Evolutionary conservation across 2,113 vertebrate genomes (phyloP).

Genomic region (Plecotus auritus): DNA sequence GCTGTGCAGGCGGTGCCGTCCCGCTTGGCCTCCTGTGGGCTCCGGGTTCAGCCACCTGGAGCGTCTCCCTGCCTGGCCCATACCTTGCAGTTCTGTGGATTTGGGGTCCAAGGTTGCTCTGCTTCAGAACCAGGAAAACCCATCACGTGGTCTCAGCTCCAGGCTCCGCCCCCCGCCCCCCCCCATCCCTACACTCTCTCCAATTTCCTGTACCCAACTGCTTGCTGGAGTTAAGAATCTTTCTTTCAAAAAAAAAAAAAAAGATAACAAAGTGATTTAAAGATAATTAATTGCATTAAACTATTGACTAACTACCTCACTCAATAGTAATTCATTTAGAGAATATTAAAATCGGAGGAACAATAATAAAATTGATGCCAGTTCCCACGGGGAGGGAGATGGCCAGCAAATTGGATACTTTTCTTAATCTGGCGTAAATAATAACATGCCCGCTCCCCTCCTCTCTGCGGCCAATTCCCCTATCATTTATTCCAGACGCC

Average conservation of each 20-base stretch:
- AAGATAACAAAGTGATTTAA: slow-evolving; percentile 79
- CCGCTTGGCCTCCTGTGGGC: slow-evolving; percentile 35
- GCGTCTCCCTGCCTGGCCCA: background rate
- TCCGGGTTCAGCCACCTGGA: slow-evolving; percentile 57
- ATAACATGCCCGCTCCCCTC: slow-evolving; percentile 85
- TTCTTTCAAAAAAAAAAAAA: slow-evolving; percentile 4
- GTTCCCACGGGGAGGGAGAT: slow-evolving; percentile 85
- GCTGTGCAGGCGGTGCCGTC: rapidly evolving
- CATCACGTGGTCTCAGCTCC: background rate
- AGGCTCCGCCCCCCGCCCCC: background rate
- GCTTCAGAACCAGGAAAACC: background rate
- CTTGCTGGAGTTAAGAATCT: slow-evolving; percentile 57
- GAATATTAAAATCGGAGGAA: slow-evolving; percentile 88
- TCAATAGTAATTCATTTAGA: slow-evolving; percentile 87
- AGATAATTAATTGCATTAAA: slow-evolving; percentile 89
- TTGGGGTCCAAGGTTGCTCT: background rate
- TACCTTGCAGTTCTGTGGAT: too few species aligned
- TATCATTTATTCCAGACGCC: slow-evolving; percentile 87
- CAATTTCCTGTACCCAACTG: slow-evolving; percentile 60
- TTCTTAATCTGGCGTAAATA: slow-evolving; percentile 92
- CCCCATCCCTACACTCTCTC: background rate
- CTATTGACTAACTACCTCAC: slow-evolving; percentile 87
- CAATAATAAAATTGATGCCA: slow-evolving; percentile 90
- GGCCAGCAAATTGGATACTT: slow-evolving; percentile 88
- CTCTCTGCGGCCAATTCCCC: slow-evolving; percentile 84